Percentiles rank a stretch among this genome's conserved stretches.
These are phyloP conservation scores for Aphaenogaster floridana DNA, from an alignment of 1,140 invertebrate genomes.

Conservation along the genomic window DNA sequence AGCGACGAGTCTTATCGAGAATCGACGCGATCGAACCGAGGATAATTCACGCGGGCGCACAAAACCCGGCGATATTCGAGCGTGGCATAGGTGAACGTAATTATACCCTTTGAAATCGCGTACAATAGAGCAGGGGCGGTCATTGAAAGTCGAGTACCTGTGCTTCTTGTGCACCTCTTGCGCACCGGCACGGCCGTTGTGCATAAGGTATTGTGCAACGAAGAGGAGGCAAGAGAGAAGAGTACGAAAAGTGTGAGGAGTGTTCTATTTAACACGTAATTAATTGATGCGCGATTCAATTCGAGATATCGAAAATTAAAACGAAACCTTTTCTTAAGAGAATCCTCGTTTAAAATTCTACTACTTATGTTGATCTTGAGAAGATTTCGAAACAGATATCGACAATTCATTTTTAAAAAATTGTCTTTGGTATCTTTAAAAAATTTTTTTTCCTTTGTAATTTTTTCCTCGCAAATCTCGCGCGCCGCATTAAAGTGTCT, in stretches of 20 bases:
- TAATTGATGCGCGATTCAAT: constrained; percentile 29
- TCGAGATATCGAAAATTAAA: neutral
- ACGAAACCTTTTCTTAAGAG: neutral
- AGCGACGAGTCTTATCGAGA: constrained; percentile 73
- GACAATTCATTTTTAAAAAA: neutral
- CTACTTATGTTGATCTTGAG: neutral
- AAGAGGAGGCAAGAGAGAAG: constrained; percentile 25
- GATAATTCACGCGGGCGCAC: constrained; percentile 79
- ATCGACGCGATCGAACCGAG: constrained; percentile 78
- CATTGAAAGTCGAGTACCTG: constrained; percentile 80
- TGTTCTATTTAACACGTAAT: constrained; percentile 39
- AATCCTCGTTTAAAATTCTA: neutral
- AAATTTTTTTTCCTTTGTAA: neutral
- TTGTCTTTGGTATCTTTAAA: neutral
- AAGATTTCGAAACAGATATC: neutral
- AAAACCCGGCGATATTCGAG: constrained; percentile 78
- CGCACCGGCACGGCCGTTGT: constrained; percentile 65
- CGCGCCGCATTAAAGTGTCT: neutral
- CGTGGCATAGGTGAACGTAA: constrained; percentile 80
- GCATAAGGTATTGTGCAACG: constrained; percentile 40
- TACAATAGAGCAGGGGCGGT: constrained; percentile 78
- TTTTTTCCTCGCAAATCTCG: neutral
- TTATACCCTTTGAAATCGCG: constrained; percentile 80
- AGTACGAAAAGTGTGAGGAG: constrained; percentile 24
- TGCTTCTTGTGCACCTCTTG: constrained; percentile 75